phyloP scores from a whole-genome alignment of 2,797 vertebrate species.

The Myotis myotis region DNA sequence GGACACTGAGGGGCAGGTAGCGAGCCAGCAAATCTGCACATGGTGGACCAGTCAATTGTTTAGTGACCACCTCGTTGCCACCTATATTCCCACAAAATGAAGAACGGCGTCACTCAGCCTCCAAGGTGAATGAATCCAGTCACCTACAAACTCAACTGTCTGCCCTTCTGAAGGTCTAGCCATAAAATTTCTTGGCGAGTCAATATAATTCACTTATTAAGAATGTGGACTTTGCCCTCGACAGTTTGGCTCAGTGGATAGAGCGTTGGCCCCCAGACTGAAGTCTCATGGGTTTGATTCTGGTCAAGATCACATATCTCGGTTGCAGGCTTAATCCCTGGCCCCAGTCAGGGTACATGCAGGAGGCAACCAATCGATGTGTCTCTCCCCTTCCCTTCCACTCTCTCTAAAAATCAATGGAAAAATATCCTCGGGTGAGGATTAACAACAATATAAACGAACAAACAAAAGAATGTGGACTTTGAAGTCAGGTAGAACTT shows the following conservation, averaged over 20 bases:
- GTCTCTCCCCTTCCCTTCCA: too few species aligned
- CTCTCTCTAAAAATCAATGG: neutral
- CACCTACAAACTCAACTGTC: neutral
- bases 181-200: neutral
- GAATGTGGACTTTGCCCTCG: neutral
- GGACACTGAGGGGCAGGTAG: neutral
- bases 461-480: neutral
- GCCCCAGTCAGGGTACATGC: too few species aligned
- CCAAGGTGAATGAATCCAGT: neutral
- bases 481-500: conserved; percentile 7
- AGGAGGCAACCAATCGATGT: too few species aligned
- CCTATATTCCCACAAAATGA: neutral
- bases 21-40: neutral
- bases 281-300: too few species aligned
- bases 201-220: neutral
- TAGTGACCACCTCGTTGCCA: neutral
- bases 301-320: too few species aligned
- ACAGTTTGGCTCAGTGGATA: too few species aligned
- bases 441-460: neutral
- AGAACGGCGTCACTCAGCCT: neutral
- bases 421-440: neutral
- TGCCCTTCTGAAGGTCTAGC: neutral
- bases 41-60: neutral
- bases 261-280: too few species aligned
- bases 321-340: too few species aligned